Base-by-base conservation (phyloP, 2,888 invertebrate genomes). In the Napeogenes inachia region DNA sequence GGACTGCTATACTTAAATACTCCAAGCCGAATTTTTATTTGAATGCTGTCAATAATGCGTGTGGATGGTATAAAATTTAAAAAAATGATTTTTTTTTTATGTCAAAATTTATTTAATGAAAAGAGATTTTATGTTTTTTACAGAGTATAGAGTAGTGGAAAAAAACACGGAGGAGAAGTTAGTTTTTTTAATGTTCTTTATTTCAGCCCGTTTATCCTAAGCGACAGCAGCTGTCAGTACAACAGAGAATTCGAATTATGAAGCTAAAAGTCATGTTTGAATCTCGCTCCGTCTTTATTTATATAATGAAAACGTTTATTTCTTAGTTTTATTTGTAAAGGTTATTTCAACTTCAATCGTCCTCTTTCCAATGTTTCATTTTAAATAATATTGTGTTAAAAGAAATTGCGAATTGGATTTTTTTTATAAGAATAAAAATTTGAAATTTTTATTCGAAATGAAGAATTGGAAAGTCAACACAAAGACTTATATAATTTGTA, bases 181-280 rank as follows among this genome's bases (percentile, higher is more conserved):
- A 59, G 60, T 54, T 63, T 63, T 75, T 76, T 73, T 68, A 73
- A 77, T 75, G 72, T 72, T 71, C 56, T 68, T 65, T 69, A 70
- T 68, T 32, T 67, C 64, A 61, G 67, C 67, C 66, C 62, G 67
- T 66, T 66, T 74, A 73, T 69, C 70, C 71, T 73, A 68, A 73
- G 72, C 80, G 80, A 80, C 81, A 81, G 78, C 81, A 81, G 78
- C 80, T 81, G 81, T 74, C 74, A 73, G 71, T 72, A 66, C 67
- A 70, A 68, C 73, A 70, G 71, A 60, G 73, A 76, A 80, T 79
- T 78, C 74, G 78, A 79, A 81, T 78, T 76, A 79, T 75, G 73
- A 72, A 76, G 70, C 73, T 72, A 70, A 75, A 77, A 76, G 76
- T 75, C 70, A 73, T 71, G 67, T 65, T 61, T 57, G 58, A 60